Evolutionary conservation across 2,888 invertebrate species (phyloP), one percentile per base, ranked within the genome.

Genomic region (Synergus umbraculus): DNA sequence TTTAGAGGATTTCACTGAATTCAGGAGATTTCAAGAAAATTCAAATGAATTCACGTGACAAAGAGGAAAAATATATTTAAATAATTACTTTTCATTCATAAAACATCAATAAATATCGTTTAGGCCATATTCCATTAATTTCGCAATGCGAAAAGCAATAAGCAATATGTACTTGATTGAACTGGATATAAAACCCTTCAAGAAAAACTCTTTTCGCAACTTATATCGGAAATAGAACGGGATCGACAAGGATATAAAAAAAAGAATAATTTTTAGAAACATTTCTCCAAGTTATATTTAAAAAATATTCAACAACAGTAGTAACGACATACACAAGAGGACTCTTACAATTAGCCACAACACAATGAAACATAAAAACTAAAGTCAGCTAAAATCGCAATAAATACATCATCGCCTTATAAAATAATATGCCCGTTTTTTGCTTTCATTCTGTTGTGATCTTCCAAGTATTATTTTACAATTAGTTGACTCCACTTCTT

Each of bases 301-400:
- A 54, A 73, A 73, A 73, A 29, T 73, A 73, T 73, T 73, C 29
- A 73, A 73, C 69, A 73, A 49, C 18, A 22, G 46, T 46, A 54
- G 8, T 49, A 67, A 67, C 46, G 29, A 73, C 67, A 67, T 67
- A 13, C 49, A 73, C 9, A 15, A 46, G n/a, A 60, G 22, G 10
- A 12, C 60, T 60, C 12, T 12, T 22, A 37, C 5, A 37, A 5
- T 7, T 37, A 60, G 4, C 60, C 22, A 60, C 60, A 18, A 49
- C 29, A 29, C 46, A 29, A 49, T 67, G 29, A 73, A 15, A 49
- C 15, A 37, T 12, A n/a, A 66, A 66, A 41, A n/a, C 12, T 43
- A 4, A n/a, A n/a, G 15, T 43, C 9, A 43, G 9, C 15, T 41
- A 66, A 43, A n/a, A 43, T 66, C 10, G 41, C 66, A 66, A 43